Percentiles rank a stretch among this genome's conserved stretches.
Conservation (phyloP, 1,140 invertebrate species). For the Tetramorium parvispinum region DNA sequence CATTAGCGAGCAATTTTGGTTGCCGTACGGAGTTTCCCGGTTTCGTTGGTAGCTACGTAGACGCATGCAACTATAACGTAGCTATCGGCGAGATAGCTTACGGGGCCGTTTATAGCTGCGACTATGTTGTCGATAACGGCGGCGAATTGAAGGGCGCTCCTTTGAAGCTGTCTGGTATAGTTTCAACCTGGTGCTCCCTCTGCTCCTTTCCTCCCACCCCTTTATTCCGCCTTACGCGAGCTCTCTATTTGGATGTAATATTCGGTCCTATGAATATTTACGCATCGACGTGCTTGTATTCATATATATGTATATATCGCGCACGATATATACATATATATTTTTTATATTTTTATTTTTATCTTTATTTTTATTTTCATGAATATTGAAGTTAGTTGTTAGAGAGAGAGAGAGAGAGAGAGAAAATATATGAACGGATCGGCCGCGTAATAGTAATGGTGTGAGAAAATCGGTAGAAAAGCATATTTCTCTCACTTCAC, state of each 20-base stretch:
- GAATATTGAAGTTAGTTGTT: slow-evolving; percentile 51
- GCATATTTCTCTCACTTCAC: neutral
- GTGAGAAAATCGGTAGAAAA: slow-evolving; percentile 19
- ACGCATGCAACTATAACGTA: neutral
- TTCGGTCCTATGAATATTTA: slow-evolving; percentile 49
- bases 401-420: neutral
- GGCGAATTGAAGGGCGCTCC: slow-evolving; percentile 37
- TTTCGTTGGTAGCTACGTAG: slow-evolving; percentile 34
- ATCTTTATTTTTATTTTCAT: slow-evolving; percentile 52
- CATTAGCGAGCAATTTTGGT: slow-evolving; percentile 56
- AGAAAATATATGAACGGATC: neutral
- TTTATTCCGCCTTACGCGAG: slow-evolving; percentile 14
- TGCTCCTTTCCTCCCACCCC: neutral
- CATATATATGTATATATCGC: slow-evolving; percentile 41
- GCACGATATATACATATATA: neutral
- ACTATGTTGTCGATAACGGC: slow-evolving; percentile 48
- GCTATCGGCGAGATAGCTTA: slow-evolving; percentile 21
- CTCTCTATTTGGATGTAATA: slow-evolving; percentile 50
- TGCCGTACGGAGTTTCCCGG: slow-evolving; percentile 25
- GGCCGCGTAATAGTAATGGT: neutral
- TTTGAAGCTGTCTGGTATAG: slow-evolving; percentile 44
- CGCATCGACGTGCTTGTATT: slow-evolving; percentile 23
- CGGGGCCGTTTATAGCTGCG: slow-evolving; percentile 37
- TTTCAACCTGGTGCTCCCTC: slow-evolving; percentile 14
- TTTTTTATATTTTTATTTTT: slow-evolving; percentile 37